phyloP scores from a whole-genome alignment of 1,140 invertebrate species.

The Tetragnatha versicolor region DNA sequence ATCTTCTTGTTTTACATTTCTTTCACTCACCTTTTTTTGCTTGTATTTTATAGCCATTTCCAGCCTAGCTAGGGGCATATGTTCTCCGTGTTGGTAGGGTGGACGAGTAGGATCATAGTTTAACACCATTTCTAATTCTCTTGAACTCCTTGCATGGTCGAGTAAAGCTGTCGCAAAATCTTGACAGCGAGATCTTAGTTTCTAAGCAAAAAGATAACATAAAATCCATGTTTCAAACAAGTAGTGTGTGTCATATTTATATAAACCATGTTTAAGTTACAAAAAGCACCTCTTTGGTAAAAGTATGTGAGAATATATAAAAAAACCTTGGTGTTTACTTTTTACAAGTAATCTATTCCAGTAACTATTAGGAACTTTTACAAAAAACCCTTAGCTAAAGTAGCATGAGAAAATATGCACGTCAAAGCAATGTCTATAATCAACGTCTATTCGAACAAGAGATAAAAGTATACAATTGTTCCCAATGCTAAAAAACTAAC shows the following conservation, averaged over 20 bases:
- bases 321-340: background rate
- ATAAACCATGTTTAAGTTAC: too few relatives aligned
- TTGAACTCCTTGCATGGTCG: constrained; percentile 93
- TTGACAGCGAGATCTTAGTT: constrained; percentile 91
- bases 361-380: too few relatives aligned
- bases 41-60: constrained; percentile 96
- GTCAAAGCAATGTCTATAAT: too few relatives aligned
- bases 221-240: constrained; percentile 11
- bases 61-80: constrained; percentile 92
- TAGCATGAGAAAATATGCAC: too few relatives aligned
- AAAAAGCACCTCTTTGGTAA: background rate
- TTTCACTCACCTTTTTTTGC: constrained; percentile 89
- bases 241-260: too few relatives aligned
- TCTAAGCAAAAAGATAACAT: too few relatives aligned
- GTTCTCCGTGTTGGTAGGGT: constrained; percentile 81
- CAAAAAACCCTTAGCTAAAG: too few relatives aligned
- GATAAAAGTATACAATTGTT: too few relatives aligned
- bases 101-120: constrained; percentile 75
- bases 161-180: constrained; percentile 95
- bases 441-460: too few relatives aligned
- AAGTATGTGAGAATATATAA: background rate
- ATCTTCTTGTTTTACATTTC: too few relatives aligned
- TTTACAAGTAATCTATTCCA: too few relatives aligned
- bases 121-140: constrained; percentile 93
- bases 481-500: too few relatives aligned